Percentiles rank a stretch among this genome's conserved stretches.
Conservation (phyloP, 2,888 invertebrate genomes). For the Bruchidius siliquastri region DNA sequence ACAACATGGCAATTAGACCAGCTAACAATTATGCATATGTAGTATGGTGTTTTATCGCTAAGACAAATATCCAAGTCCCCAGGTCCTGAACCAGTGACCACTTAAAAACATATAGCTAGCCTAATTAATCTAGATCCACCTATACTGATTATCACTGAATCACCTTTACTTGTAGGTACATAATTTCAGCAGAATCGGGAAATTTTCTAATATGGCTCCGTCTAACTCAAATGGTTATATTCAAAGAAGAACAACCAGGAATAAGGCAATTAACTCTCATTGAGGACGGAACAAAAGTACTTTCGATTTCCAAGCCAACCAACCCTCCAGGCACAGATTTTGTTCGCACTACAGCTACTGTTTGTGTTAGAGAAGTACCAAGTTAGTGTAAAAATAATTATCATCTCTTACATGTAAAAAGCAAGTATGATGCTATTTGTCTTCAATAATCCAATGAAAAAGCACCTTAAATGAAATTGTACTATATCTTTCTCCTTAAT, state of each 20-base stretch:
- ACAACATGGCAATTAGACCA: too few relatives aligned
- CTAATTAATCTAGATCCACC: background rate
- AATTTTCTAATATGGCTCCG: constrained; percentile 87
- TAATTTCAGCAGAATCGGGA: constrained; percentile 89
- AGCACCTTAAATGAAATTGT: too few relatives aligned
- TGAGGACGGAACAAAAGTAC: constrained; percentile 68
- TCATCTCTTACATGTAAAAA: background rate
- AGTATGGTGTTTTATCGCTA: too few relatives aligned
- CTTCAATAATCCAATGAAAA: too few relatives aligned
- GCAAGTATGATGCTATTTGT: too few relatives aligned
- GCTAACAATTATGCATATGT: too few relatives aligned
- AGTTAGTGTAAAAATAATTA: constrained; percentile 48
- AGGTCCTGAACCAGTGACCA: too few relatives aligned
- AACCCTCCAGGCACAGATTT: constrained; percentile 63
- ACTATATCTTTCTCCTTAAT: too few relatives aligned
- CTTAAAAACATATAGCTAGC: too few relatives aligned
- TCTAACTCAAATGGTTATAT: constrained; percentile 67
- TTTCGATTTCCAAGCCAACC: constrained; percentile 67
- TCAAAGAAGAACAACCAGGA: constrained; percentile 77
- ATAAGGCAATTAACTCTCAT: constrained; percentile 71
- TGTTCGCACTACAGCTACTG: constrained; percentile 60
- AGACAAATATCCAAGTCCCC: too few relatives aligned
- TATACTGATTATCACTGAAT: too few relatives aligned
- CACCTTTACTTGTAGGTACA: constrained; percentile 51
- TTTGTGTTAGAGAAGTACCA: constrained; percentile 67